A percentile compares a stretch with the other conserved stretches of the same genome.
Evolutionary conservation across 2,113 vertebrate genomes (phyloP).

Genomic region (Athene noctua): DNA sequence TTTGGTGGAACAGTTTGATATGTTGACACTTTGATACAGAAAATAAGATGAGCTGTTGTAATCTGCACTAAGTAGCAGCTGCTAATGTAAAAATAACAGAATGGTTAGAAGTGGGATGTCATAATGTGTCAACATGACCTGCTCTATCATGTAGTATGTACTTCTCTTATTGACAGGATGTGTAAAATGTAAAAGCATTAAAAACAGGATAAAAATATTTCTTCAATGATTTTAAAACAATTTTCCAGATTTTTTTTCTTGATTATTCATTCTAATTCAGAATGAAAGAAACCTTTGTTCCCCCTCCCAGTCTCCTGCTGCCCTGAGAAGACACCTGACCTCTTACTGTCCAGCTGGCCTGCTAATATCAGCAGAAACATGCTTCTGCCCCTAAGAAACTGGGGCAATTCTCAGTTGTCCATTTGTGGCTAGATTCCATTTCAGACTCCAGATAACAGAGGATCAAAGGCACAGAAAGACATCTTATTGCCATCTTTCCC

Average conservation of each 20-base stretch:
- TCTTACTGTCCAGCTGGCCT: not conserved
- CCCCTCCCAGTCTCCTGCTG: not conserved
- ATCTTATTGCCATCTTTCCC: not conserved
- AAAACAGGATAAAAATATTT: not conserved
- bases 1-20: slow-evolving; percentile 23
- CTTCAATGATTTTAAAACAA: not conserved
- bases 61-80: slow-evolving; percentile 51
- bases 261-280: not conserved
- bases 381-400: not conserved
- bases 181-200: not conserved
- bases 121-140: not conserved
- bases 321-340: not conserved
- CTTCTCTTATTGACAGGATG: not conserved
- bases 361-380: not conserved
- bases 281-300: not conserved
- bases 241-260: not conserved
- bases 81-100: slow-evolving; percentile 46
- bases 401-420: not conserved
- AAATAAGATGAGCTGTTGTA: slow-evolving; percentile 61
- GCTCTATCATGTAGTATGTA: not conserved
- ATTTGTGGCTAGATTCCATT: not conserved
- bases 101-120: not conserved
- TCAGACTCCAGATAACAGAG: not conserved
- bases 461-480: not conserved
- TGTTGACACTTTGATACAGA: slow-evolving; percentile 49